phyloP scores from a whole-genome alignment of 2,888 invertebrate genomes.

The Omphaloscelis lunosa region DNA sequence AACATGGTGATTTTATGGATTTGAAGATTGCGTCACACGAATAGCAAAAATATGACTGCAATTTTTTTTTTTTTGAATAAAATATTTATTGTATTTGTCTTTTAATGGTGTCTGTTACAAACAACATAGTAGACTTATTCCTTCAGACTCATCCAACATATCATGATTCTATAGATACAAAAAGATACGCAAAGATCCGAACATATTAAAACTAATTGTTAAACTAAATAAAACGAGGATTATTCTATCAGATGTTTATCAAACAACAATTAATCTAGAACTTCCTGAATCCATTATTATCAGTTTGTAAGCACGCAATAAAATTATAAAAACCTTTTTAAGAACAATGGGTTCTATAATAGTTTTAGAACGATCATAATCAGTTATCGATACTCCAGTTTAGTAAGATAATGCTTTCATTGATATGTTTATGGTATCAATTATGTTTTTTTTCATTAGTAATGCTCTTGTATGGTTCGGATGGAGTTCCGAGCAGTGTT shows the following conservation, averaged over 20 bases:
- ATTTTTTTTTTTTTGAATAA: background rate
- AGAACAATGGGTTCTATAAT: constrained; percentile 55
- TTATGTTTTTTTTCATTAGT: constrained; percentile 45
- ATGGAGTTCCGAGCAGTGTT: constrained; percentile 36
- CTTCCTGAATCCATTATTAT: constrained; percentile 53
- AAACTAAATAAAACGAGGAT: constrained; percentile 20
- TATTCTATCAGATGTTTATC: constrained; percentile 50
- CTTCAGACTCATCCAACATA: background rate
- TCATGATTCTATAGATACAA: too few species aligned
- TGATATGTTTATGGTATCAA: constrained; percentile 48
- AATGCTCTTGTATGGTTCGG: constrained; percentile 35
- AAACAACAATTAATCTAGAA: constrained; percentile 46
- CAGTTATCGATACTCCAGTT: constrained; percentile 50
- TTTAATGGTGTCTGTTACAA: background rate
- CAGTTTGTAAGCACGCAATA: constrained; percentile 46
- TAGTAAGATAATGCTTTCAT: constrained; percentile 42
- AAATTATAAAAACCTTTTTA: constrained; percentile 50
- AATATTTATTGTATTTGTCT: background rate
- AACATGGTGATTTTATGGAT: background rate
- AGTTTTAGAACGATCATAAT: constrained; percentile 34
- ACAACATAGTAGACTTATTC: background rate
- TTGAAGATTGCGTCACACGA: background rate
- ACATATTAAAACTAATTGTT: background rate
- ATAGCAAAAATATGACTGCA: background rate
- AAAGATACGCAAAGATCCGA: too few species aligned